Evolutionary conservation across 2,888 invertebrate genomes (phyloP).

Genomic region (Sericinus montela): DNA sequence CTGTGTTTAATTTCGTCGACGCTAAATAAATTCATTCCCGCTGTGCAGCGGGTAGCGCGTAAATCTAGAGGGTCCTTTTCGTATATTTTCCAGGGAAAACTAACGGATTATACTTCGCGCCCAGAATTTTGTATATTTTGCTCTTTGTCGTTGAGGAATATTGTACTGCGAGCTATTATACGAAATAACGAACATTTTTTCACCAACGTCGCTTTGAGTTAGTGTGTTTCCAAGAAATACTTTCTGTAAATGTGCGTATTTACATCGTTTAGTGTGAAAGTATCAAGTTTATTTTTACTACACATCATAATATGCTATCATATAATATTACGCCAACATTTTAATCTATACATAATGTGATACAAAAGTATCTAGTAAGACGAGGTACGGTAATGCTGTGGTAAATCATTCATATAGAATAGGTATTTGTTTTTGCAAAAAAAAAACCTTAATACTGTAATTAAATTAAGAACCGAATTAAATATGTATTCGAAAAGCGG

Average conservation of each 20-base stretch:
- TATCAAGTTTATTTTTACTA: slow-evolving; percentile 5
- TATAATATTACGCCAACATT: too few relatives aligned
- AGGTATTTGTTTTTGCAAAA: too few relatives aligned
- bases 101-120: slow-evolving; percentile 42
- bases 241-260: slow-evolving; percentile 14
- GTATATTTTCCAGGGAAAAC: slow-evolving; percentile 47
- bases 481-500: too few relatives aligned
- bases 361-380: too few relatives aligned
- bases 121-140: slow-evolving; percentile 45
- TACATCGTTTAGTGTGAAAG: not conserved
- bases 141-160: slow-evolving; percentile 35
- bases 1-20: slow-evolving; percentile 46
- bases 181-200: slow-evolving; percentile 25
- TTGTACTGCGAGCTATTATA: slow-evolving; percentile 23
- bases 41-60: slow-evolving; percentile 40
- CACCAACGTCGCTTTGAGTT: slow-evolving; percentile 19
- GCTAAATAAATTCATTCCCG: slow-evolving; percentile 54
- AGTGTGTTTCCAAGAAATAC: slow-evolving; percentile 8
- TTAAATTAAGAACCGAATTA: too few relatives aligned
- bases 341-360: too few relatives aligned
- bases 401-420: too few relatives aligned
- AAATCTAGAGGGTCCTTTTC: slow-evolving; percentile 52
- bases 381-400: too few relatives aligned
- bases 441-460: too few relatives aligned
- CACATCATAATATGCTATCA: not conserved